phyloP scores from a whole-genome alignment of 2,888 invertebrate genomes.

The Agrotis segetum region DNA sequence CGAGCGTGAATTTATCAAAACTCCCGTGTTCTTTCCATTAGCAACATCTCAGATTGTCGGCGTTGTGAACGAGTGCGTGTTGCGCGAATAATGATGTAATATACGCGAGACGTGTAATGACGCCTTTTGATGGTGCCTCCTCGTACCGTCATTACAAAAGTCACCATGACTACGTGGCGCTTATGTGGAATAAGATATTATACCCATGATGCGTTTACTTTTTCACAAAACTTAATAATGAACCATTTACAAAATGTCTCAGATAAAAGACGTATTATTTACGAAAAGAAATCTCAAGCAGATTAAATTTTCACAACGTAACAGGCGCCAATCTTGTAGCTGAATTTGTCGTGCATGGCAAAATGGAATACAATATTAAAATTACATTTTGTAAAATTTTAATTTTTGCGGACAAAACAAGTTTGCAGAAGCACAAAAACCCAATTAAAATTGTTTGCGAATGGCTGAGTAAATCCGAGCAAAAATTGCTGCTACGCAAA shows the following conservation, averaged over 20 bases:
- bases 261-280: conserved; percentile 46
- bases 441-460: conserved; percentile 89
- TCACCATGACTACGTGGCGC: conserved; percentile 81
- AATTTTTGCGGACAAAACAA: conserved; percentile 79
- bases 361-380: conserved; percentile 59
- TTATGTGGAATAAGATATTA: conserved; percentile 79
- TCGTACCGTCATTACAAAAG: conserved; percentile 82
- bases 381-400: conserved; percentile 70
- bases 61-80: conserved; percentile 78
- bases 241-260: conserved; percentile 54
- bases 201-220: conserved; percentile 77
- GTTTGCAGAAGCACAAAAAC: conserved; percentile 85
- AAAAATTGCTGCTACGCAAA: conserved; percentile 86
- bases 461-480: conserved; percentile 84
- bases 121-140: conserved; percentile 81
- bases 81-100: conserved; percentile 84
- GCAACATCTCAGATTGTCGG: conserved; percentile 87
- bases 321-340: conserved; percentile 26
- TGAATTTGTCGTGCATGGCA: conserved; percentile 48
- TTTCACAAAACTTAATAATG: conserved; percentile 70
- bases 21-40: conserved; percentile 88
- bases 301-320: conserved; percentile 47
- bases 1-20: conserved; percentile 85
- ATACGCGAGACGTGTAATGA: conserved; percentile 84
- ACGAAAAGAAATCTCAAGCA: conserved; percentile 43